Base-by-base conservation (phyloP, 23 tunicate genomes). In the Styela plicata region DNA sequence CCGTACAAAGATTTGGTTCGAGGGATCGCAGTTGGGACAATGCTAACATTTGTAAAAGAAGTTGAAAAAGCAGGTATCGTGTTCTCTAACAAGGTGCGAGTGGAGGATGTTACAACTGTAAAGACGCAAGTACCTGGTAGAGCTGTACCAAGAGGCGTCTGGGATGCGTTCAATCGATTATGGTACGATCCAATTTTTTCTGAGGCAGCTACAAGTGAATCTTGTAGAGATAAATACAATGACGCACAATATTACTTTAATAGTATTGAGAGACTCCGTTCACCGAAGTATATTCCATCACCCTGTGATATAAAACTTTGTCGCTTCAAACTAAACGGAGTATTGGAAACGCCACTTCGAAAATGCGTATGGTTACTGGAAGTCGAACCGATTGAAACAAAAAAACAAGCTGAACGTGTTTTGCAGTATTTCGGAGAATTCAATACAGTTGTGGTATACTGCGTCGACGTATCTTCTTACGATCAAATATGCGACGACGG, bases 311-410 rank as follows among this genome's bases (percentile, higher is more conserved):
- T 71, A 13, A 28, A 33, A 32, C 32, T 71, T 33, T 71, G 77
- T 32, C 77, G 77, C 18, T 28, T 28, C 16, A 34, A 71, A 71
- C 77, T 71, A 71, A 71, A 71, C 17, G 77, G 77, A 16, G 77
- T 71, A 3, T 33, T 29, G 3, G 77, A 71, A 32, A 71, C 77
- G 5, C 77, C 77, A 3, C 35, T 71, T 3, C 77, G 77, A 71
- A 71, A 71, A 71, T 3, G 29, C 17, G 13, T 71, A 34, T 71
- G 77, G 77, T 30, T 71, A 32, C 34, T 71, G 29, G 77, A 71
- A 34, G 34, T 71, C 36, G 36, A 33, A 30, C 35, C 77, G 37
- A 26, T 71, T 20, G 36, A 30, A 32, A 71, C 36, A 3, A 71
- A 71, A 30, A 28, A 33, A 22, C 77, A 71, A 32, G 77, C 34